phyloP scores from a whole-genome alignment of 1,140 invertebrate genomes.

The Globodera ellingtonae region DNA sequence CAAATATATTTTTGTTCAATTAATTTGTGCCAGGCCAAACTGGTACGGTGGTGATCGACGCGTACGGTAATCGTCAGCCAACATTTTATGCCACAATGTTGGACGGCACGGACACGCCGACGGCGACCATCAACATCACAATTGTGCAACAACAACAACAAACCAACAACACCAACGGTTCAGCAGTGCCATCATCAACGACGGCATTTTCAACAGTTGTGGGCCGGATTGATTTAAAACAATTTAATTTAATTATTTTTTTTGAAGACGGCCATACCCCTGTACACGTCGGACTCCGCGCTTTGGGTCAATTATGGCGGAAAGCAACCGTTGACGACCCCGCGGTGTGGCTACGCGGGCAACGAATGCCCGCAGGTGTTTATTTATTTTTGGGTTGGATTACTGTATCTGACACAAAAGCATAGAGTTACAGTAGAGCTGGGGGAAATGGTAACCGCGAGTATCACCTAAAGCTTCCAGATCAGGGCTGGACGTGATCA shows the following conservation, averaged over 20 bases:
- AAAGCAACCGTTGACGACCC: conserved; percentile 25
- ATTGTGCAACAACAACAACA: conserved; percentile 3
- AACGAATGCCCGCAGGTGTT: conserved; percentile 35
- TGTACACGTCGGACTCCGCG: not conserved
- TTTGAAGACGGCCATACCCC: not conserved
- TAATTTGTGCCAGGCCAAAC: conserved; percentile 36
- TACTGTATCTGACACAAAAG: not conserved
- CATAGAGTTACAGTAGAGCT: too few species aligned
- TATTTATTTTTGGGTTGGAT: conserved; percentile 5
- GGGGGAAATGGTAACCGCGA: too few species aligned
- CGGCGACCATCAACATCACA: conserved; percentile 13
- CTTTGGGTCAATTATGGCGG: conserved; percentile 35
- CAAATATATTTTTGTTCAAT: not conserved
- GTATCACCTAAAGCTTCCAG: not conserved
- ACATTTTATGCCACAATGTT: conserved; percentile 34
- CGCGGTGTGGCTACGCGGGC: conserved; percentile 37
- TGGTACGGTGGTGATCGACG: conserved; percentile 36
- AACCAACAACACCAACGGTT: not conserved
- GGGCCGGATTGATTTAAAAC: not conserved
- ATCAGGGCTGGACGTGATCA: not conserved
- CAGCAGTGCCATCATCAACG: not conserved
- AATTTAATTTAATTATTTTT: not conserved
- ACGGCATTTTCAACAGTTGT: not conserved
- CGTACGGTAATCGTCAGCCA: conserved; percentile 47
- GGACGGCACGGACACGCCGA: conserved; percentile 19